phyloP scores from a whole-genome alignment of 2,888 invertebrate species.

The Cactoblastis cactorum region DNA sequence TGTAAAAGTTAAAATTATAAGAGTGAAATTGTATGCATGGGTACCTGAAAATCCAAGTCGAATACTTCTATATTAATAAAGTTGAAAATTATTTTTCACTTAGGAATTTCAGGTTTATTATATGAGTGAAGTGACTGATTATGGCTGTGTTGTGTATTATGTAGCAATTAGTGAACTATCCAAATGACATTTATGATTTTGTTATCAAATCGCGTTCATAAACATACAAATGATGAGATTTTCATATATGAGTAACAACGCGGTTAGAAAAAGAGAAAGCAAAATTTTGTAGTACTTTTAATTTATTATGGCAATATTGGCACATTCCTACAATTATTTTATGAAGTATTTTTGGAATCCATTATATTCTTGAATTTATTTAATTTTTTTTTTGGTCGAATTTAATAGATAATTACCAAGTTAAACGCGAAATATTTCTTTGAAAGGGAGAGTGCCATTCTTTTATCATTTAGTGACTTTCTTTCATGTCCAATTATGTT shows the following conservation, averaged over 20 bases:
- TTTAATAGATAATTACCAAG: not conserved
- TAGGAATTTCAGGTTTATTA: not conserved
- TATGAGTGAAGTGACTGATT: constrained; percentile 25
- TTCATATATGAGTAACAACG: not conserved
- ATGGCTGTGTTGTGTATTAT: constrained; percentile 29
- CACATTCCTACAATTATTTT: constrained; percentile 19
- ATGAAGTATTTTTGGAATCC: not conserved
- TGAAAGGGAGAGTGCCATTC: constrained; percentile 33
- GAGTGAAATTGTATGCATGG: not conserved
- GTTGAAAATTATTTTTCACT: not conserved
- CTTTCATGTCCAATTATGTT: not conserved
- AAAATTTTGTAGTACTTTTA: not conserved
- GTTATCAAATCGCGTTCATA: not conserved
- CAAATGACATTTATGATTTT: not conserved
- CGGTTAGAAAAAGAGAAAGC: not conserved
- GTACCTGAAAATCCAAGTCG: not conserved
- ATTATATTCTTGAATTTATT: not conserved
- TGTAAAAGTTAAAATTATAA: constrained; percentile 5
- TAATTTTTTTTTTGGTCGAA: not conserved
- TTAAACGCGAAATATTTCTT: constrained; percentile 3
- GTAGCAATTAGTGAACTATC: not conserved
- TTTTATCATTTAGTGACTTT: constrained; percentile 16
- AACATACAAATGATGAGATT: not conserved
- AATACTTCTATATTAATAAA: not conserved
- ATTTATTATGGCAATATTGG: constrained; percentile 10